Conservation (phyloP, 64 coral and sea anemone genomes). For the Exaiptasia diaphana region DNA sequence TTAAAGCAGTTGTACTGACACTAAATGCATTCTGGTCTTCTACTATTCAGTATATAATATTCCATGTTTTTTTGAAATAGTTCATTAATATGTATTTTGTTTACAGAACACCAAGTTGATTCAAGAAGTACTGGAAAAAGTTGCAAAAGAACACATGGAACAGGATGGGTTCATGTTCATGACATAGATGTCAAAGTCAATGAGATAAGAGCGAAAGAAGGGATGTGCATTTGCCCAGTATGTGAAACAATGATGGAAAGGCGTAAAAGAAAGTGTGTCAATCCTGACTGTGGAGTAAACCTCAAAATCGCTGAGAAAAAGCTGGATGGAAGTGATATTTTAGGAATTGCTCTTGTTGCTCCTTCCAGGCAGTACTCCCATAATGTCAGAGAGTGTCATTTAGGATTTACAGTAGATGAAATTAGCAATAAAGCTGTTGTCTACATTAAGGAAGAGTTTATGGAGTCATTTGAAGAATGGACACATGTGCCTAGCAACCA, state of each 20-base stretch:
- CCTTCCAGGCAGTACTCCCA: neutral
- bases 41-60: too few relatives aligned
- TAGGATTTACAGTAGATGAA: slow-evolving; percentile 18
- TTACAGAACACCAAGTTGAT: neutral
- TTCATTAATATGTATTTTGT: neutral
- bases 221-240: slow-evolving; percentile 13
- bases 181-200: neutral
- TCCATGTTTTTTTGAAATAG: too few relatives aligned
- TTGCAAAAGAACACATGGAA: neutral
- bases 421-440: neutral
- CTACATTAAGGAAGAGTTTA: neutral
- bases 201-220: neutral
- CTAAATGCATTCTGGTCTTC: too few relatives aligned
- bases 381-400: slow-evolving; percentile 8
- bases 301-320: slow-evolving; percentile 45
- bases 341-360: slow-evolving; percentile 41
- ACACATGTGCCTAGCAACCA: slow-evolving; percentile 22
- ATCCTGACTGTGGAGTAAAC: slow-evolving; percentile 30
- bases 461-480: slow-evolving; percentile 8
- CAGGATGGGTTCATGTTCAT: neutral
- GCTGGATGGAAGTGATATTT: neutral
- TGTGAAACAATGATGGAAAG: slow-evolving; percentile 44
- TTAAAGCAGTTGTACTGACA: neutral
- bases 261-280: slow-evolving; percentile 42
- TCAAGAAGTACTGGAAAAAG: neutral